These are phyloP conservation scores for Tetranychus piercei DNA, from an alignment of 2,888 invertebrate species.

Conservation along the genomic window DNA sequence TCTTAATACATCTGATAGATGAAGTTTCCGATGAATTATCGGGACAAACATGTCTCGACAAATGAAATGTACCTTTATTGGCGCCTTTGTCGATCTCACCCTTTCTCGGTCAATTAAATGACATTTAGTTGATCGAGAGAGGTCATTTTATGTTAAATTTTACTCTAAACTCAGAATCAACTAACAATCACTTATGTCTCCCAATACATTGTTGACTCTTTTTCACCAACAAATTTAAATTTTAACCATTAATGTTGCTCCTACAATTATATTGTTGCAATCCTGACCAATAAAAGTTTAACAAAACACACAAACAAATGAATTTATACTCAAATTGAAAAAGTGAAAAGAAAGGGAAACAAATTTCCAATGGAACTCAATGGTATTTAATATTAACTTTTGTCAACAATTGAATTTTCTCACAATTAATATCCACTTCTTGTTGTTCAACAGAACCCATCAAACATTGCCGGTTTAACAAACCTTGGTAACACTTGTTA, in stretches of 20 bases:
- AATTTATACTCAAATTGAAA: neutral
- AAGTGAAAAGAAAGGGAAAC: neutral
- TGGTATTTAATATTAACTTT: neutral
- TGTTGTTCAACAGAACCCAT: neutral
- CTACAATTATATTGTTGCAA: neutral
- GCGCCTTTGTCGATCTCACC: no score
- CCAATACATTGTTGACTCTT: neutral
- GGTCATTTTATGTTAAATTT: no score
- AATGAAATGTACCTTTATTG: no score
- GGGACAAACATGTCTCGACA: no score
- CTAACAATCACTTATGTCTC: neutral
- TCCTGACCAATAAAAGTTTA: neutral
- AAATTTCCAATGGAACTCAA: constrained; percentile 1
- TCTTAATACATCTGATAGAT: no score
- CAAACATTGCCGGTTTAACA: constrained; percentile 19
- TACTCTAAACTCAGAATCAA: no score
- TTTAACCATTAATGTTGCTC: neutral
- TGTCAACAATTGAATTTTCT: neutral
- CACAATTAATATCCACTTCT: neutral
- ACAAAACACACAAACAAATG: neutral
- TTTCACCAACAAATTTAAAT: neutral
- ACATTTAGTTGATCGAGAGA: no score
- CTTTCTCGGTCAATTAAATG: no score
- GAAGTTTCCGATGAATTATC: no score
- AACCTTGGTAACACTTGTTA: constrained; percentile 24